Percentiles rank a stretch among this genome's conserved stretches.
phyloP scores from a whole-genome alignment of 1,140 invertebrate genomes.

The Drosophila hydei region DNA sequence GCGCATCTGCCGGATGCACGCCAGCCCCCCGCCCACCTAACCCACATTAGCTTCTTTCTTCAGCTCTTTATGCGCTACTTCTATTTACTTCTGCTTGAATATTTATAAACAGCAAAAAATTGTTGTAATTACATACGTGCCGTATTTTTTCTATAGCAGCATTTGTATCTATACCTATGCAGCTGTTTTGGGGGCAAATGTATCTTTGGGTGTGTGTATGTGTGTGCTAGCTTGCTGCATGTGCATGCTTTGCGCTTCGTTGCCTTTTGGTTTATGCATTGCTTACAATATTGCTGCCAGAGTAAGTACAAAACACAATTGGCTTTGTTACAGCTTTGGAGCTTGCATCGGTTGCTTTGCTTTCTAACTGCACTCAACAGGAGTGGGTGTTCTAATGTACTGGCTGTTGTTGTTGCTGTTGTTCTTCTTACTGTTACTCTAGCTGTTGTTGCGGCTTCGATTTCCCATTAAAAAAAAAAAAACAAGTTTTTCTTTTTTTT shows the following conservation, averaged over 20 bases:
- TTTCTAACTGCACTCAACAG: slow-evolving; percentile 42
- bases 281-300: slow-evolving; percentile 45
- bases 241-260: slow-evolving; percentile 69
- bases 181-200: slow-evolving; percentile 19
- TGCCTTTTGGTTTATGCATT: slow-evolving; percentile 39
- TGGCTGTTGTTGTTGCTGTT: slow-evolving; percentile 13
- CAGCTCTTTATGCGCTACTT: slow-evolving; percentile 28
- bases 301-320: slow-evolving; percentile 19
- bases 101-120: slow-evolving; percentile 54
- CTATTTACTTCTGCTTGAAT: slow-evolving; percentile 40
- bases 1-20: slow-evolving; percentile 43
- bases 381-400: slow-evolving; percentile 22
- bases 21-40: neutral
- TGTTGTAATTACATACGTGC: slow-evolving; percentile 36
- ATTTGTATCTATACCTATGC: slow-evolving; percentile 36
- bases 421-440: too few species aligned
- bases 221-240: slow-evolving; percentile 24
- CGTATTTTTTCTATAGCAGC: too few species aligned
- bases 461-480: slow-evolving; percentile 67
- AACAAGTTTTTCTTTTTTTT: slow-evolving; percentile 57
- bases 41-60: slow-evolving; percentile 25
- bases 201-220: slow-evolving; percentile 43
- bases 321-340: slow-evolving; percentile 18
- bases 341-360: too few species aligned
- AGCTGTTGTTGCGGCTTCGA: slow-evolving; percentile 54